Conservation (phyloP, 53 echinoderm and acorn worm species). For the Pentamera pediparva region DNA sequence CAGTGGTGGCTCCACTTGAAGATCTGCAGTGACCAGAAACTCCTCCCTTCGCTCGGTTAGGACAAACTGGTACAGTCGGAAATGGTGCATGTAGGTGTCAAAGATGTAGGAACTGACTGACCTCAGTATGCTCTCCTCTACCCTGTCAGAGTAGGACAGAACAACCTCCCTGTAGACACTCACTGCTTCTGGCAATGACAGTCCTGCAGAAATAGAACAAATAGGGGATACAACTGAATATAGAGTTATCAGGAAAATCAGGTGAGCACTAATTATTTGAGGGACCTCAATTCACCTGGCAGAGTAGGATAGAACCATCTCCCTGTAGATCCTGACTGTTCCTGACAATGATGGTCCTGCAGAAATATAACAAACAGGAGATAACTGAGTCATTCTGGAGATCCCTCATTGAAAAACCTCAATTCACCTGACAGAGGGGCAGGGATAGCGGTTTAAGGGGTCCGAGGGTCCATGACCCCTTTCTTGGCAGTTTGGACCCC, state of each 20-base stretch:
- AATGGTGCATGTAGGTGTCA: slow-evolving; percentile 79
- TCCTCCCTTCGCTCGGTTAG: slow-evolving; percentile 58
- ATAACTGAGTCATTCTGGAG: no score
- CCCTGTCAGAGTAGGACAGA: slow-evolving; percentile 7
- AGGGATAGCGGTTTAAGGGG: no score
- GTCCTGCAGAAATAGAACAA: slow-evolving; percentile 40
- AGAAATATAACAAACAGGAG: no score
- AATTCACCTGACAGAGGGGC: slow-evolving; percentile 15
- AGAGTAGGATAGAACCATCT: slow-evolving; percentile 16
- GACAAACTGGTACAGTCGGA: slow-evolving; percentile 78
- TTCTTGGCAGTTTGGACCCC: no score
- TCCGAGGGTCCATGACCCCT: no score
- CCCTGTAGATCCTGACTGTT: slow-evolving; percentile 53
- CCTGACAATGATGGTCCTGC: slow-evolving; percentile 45
- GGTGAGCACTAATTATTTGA: no score
- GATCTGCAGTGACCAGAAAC: slow-evolving; percentile 34
- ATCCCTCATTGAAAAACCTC: no score
- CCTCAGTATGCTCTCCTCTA: slow-evolving; percentile 56
- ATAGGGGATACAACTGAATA: no score
- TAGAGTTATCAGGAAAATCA: no score
- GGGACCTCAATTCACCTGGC: no score
- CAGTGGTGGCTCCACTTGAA: slow-evolving; percentile 54
- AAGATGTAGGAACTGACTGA: slow-evolving; percentile 73
- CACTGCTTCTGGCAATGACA: slow-evolving; percentile 51
- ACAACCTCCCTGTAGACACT: slow-evolving; percentile 47